phyloP scores from a whole-genome alignment of 2,888 invertebrate genomes.

The Teinopalpus imperialis region DNA sequence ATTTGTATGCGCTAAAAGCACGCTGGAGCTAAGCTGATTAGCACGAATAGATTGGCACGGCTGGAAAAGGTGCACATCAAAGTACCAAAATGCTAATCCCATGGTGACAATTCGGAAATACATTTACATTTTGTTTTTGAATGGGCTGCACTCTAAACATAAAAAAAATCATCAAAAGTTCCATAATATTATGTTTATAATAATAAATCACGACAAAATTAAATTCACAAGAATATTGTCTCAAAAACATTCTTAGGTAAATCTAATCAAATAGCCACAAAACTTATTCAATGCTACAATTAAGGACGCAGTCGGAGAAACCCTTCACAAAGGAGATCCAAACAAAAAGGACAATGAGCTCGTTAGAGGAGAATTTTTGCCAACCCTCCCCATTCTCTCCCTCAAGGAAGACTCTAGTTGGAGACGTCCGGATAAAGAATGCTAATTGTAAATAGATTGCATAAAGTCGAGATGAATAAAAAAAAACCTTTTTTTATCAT shows the following conservation, averaged over 20 bases:
- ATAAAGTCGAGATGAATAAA: conserved; percentile 36
- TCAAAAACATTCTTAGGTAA: conserved; percentile 12
- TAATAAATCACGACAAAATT: too few species aligned
- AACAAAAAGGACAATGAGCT: conserved; percentile 72
- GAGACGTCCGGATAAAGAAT: conserved; percentile 50
- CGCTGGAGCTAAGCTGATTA: too few species aligned
- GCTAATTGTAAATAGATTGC: conserved; percentile 59
- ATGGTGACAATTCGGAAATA: too few species aligned
- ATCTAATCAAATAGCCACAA: conserved; percentile 48
- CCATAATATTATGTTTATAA: too few species aligned
- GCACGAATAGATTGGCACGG: too few species aligned
- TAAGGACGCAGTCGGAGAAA: conserved; percentile 47
- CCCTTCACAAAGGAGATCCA: conserved; percentile 60
- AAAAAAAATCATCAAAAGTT: too few species aligned
- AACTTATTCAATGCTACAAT: conserved; percentile 59
- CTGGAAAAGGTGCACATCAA: too few species aligned
- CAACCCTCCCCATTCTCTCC: conserved; percentile 41
- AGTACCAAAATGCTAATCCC: too few species aligned
- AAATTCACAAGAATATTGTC: background rate
- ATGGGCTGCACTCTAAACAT: too few species aligned
- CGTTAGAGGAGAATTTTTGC: conserved; percentile 59
- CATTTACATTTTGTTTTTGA: too few species aligned
- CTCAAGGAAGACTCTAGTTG: conserved; percentile 36
- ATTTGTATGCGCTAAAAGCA: too few species aligned
- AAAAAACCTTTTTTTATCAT: conserved; percentile 8